Evolutionary conservation across 2,888 invertebrate genomes (phyloP).

Genomic region (Clivina fossor): DNA sequence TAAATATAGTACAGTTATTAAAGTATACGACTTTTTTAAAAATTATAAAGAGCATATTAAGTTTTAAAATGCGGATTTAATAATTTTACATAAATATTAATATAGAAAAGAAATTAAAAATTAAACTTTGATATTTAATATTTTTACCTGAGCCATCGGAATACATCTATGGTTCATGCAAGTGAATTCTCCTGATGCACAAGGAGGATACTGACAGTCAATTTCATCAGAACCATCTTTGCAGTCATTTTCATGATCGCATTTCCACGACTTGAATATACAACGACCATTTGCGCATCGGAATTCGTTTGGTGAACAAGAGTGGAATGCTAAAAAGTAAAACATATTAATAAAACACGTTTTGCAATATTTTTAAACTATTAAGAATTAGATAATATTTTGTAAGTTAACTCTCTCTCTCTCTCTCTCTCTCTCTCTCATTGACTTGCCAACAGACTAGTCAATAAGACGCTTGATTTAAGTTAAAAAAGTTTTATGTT

Average conservation of each 20-base stretch:
- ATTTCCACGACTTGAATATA: conserved; percentile 93
- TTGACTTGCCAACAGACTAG: too few relatives aligned
- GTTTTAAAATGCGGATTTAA: too few relatives aligned
- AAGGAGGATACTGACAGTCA: conserved; percentile 85
- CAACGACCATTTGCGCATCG: conserved; percentile 94
- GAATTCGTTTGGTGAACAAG: conserved; percentile 92
- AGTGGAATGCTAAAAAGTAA: conserved; percentile 71
- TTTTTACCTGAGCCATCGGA: conserved; percentile 73
- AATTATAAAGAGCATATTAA: too few relatives aligned
- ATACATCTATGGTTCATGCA: conserved; percentile 93
- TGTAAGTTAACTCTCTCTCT: too few relatives aligned
- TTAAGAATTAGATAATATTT: too few relatives aligned
- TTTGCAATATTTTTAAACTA: background rate
- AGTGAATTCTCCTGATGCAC: conserved; percentile 91
- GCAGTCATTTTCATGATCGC: conserved; percentile 93
- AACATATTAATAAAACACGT: conserved; percentile 23
- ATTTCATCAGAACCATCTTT: conserved; percentile 91
- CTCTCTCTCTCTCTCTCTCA: too few relatives aligned
- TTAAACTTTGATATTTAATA: too few relatives aligned
- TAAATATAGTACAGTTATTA: background rate
- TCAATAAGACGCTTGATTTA: too few relatives aligned
- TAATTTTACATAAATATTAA: too few relatives aligned
- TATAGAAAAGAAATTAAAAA: too few relatives aligned
- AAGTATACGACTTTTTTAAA: too few relatives aligned
- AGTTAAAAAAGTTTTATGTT: too few relatives aligned